These are phyloP conservation scores for Hyles lineata DNA, from an alignment of 2,888 invertebrate species.

Conservation along the genomic window DNA sequence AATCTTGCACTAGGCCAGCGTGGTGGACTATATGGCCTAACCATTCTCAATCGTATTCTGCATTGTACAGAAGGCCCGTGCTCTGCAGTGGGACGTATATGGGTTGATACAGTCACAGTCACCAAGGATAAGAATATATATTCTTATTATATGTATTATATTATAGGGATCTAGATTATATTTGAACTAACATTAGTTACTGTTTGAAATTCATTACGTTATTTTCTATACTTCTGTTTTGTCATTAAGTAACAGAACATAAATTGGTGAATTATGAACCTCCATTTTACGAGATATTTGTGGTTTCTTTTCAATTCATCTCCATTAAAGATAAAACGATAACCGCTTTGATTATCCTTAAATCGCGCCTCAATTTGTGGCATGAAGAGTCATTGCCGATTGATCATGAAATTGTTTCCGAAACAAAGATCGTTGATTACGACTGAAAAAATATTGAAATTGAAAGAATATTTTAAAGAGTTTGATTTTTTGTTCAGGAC, in stretches of 20 bases:
- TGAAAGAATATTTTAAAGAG: conserved; percentile 78
- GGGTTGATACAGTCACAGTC: too few species aligned
- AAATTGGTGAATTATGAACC: background rate
- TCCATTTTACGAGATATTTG: background rate
- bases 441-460: conserved; percentile 68
- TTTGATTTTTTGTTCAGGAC: conserved; percentile 42
- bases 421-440: conserved; percentile 63
- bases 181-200: too few species aligned
- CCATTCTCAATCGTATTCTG: too few species aligned
- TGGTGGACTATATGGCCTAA: too few species aligned
- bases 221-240: too few species aligned
- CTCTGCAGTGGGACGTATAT: too few species aligned
- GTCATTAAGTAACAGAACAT: background rate
- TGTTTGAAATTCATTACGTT: too few species aligned
- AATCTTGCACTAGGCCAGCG: too few species aligned
- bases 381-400: conserved; percentile 61
- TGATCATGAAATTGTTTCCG: conserved; percentile 64
- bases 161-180: too few species aligned
- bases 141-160: too few species aligned
- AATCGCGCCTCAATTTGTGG: conserved; percentile 31
- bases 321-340: background rate
- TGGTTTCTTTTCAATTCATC: background rate
- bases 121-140: too few species aligned
- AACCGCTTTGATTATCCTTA: background rate
- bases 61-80: too few species aligned